phyloP scores from a whole-genome alignment of 1,140 invertebrate genomes.

The Leucophenga varia region DNA sequence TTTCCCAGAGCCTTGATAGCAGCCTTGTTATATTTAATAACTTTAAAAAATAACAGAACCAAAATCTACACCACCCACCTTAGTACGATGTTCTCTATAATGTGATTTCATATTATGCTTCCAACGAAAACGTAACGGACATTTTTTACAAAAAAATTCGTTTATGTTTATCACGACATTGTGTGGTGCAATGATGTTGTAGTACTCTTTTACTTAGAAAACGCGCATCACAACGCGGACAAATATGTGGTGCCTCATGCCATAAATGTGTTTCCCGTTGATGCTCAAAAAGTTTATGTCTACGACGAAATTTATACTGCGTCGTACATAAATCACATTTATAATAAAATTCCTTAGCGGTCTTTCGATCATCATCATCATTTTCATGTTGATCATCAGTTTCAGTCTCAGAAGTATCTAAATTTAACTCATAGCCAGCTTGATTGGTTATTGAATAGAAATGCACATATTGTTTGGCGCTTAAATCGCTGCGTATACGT shows the following conservation, averaged over 20 bases:
- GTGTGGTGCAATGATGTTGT: constrained; percentile 33
- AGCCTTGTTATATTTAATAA: not conserved
- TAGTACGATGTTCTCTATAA: constrained; percentile 21
- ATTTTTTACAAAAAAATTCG: constrained; percentile 40
- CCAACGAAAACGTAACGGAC: constrained; percentile 42
- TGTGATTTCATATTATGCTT: constrained; percentile 32
- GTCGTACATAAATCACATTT: no score
- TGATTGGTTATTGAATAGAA: constrained; percentile 21
- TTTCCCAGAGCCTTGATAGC: no score
- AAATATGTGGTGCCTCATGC: constrained; percentile 1
- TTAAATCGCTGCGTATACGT: constrained; percentile 4
- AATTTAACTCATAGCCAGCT: not conserved
- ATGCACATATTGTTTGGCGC: constrained; percentile 4
- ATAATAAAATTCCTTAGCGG: no score
- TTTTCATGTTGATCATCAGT: no score
- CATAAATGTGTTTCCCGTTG: not conserved
- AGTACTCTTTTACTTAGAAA: constrained; percentile 4
- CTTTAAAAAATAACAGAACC: no score
- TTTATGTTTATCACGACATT: constrained; percentile 39
- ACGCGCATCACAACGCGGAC: constrained; percentile 11
- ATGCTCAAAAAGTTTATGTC: constrained; percentile 14
- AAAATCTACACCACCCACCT: no score
- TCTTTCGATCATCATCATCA: no score
- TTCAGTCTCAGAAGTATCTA: not conserved
- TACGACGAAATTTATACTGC: no score